phyloP scores from a whole-genome alignment of 1,140 invertebrate genomes.

The Drosophila miranda region DNA sequence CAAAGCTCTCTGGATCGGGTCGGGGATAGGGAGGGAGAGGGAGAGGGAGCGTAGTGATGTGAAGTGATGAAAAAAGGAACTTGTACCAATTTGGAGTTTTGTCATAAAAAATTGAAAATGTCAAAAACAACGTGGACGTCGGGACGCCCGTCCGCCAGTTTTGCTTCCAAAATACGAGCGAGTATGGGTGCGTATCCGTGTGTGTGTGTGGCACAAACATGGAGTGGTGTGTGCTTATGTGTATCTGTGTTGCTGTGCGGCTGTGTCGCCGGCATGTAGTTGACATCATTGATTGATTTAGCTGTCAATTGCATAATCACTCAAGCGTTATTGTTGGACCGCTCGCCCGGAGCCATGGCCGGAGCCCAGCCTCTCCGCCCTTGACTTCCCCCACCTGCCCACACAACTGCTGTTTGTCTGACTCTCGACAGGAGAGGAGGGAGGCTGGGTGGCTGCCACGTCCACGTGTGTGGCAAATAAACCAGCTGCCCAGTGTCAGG shows the following conservation, averaged over 20 bases:
- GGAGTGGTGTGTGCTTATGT: conserved; percentile 9
- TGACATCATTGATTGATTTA: conserved; percentile 82
- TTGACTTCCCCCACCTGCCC: background rate
- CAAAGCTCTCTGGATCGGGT: background rate
- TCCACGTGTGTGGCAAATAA: conserved; percentile 60
- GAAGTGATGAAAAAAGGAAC: conserved; percentile 30
- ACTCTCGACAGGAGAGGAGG: conserved; percentile 44
- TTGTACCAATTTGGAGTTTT: conserved; percentile 74
- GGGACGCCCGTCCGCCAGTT: conserved; percentile 35
- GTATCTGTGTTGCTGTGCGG: conserved; percentile 18
- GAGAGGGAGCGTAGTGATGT: background rate
- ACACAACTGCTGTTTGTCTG: conserved; percentile 44
- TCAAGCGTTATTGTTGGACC: conserved; percentile 81
- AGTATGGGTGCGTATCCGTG: conserved; percentile 37
- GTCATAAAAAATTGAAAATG: conserved; percentile 81
- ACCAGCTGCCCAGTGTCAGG: conserved; percentile 73
- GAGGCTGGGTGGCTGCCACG: conserved; percentile 6
- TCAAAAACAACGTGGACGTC: conserved; percentile 68
- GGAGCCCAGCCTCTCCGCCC: conserved; percentile 12
- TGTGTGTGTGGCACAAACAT: conserved; percentile 19
- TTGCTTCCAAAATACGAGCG: conserved; percentile 25
- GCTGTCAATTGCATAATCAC: conserved; percentile 82
- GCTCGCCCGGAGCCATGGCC: conserved; percentile 35
- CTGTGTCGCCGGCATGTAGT: conserved; percentile 70
- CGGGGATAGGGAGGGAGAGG: background rate